A percentile compares a stretch with the other conserved stretches of the same genome.
These are phyloP conservation scores for Mystacides longicornis DNA, from an alignment of 2,888 invertebrate species.

Conservation along the genomic window DNA sequence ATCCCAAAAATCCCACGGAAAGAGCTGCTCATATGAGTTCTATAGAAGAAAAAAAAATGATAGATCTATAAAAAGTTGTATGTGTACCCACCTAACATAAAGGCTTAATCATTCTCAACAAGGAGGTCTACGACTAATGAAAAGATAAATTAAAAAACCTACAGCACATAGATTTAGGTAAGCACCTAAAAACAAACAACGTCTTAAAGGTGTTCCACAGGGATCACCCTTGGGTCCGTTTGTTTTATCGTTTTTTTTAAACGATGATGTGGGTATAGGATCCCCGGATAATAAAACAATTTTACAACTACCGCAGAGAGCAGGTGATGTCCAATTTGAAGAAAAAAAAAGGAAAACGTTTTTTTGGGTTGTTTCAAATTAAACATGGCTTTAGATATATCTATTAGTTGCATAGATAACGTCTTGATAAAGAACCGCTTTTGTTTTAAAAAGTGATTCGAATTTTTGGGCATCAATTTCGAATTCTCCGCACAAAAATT, in stretches of 20 bases:
- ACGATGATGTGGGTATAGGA: too few species aligned
- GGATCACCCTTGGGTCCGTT: neutral
- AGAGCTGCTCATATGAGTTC: too few species aligned
- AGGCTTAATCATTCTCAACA: too few species aligned
- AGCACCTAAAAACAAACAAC: neutral
- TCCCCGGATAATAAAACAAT: neutral
- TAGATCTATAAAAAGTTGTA: too few species aligned
- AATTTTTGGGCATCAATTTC: too few species aligned
- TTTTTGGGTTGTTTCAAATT: neutral
- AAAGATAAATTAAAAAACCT: neutral
- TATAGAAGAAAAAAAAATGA: too few species aligned
- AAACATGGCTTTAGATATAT: neutral
- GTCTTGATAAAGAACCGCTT: neutral
- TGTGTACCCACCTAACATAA: too few species aligned
- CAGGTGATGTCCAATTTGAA: neutral
- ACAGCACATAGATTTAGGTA: too few species aligned
- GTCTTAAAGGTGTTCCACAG: neutral
- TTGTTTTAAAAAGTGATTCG: neutral
- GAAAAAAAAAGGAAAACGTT: neutral
- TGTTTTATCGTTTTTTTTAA: neutral
- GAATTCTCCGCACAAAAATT: too few species aligned
- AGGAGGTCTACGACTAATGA: neutral
- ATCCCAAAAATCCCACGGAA: too few species aligned
- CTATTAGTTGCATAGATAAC: conserved; percentile 1
- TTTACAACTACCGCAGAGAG: neutral